A percentile compares a stretch with the other conserved stretches of the same genome.
These are phyloP conservation scores for Oceanites oceanicus DNA, from an alignment of 2,113 vertebrate genomes.

Conservation along the genomic window DNA sequence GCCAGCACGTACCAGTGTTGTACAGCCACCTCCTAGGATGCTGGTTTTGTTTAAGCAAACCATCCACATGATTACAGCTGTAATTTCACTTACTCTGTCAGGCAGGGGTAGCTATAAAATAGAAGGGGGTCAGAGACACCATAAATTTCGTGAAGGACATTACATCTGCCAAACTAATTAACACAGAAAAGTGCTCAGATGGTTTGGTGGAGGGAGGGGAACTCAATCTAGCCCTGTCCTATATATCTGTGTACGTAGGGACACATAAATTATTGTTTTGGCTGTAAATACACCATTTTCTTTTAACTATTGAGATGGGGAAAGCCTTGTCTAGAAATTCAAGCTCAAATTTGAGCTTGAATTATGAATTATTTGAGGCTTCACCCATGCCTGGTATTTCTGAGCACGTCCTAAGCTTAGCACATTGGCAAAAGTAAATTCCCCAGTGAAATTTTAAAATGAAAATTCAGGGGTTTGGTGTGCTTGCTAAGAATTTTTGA, in stretches of 20 bases:
- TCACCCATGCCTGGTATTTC: neutral
- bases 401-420: neutral
- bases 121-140: neutral
- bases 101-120: neutral
- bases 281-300: neutral
- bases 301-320: neutral
- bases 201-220: neutral
- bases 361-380: neutral
- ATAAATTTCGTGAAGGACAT: neutral
- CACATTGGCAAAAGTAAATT: neutral
- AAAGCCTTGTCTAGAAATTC: neutral
- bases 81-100: neutral
- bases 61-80: neutral
- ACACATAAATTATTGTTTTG: neutral
- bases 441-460: neutral
- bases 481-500: neutral
- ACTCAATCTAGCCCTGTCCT: neutral
- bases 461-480: neutral
- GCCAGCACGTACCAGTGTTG: fast-evolving
- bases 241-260: neutral
- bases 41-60: neutral
- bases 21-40: neutral
- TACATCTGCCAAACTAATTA: conserved; percentile 9
- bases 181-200: neutral
- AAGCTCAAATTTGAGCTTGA: no score